Conservation (phyloP, 2,888 invertebrate genomes). For the Seira sanloemensis region DNA sequence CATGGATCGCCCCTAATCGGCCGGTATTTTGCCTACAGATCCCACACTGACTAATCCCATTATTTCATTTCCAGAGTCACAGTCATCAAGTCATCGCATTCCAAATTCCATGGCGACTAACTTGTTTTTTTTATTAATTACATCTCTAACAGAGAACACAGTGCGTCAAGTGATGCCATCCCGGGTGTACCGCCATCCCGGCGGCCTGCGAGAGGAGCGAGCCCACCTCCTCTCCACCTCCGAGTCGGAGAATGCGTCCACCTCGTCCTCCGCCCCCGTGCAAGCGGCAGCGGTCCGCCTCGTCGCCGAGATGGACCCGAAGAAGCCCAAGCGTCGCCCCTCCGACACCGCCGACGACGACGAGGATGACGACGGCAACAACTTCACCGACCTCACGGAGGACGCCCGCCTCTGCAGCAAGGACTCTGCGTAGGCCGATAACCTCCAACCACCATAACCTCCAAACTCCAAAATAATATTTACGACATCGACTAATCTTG, state of each 20-base stretch:
- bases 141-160: slow-evolving; percentile 60
- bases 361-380: slow-evolving; percentile 59
- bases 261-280: slow-evolving; percentile 65
- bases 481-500: too few relatives aligned
- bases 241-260: slow-evolving; percentile 60
- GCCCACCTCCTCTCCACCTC: slow-evolving; percentile 71
- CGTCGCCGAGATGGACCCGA: slow-evolving; percentile 69
- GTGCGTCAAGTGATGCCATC: slow-evolving; percentile 71
- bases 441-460: background rate
- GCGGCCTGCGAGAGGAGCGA: slow-evolving; percentile 71
- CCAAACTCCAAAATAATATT: too few relatives aligned
- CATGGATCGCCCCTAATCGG: too few relatives aligned
- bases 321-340: slow-evolving; percentile 25
- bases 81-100: too few relatives aligned
- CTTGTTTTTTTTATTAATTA: slow-evolving; percentile 1
- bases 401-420: slow-evolving; percentile 58
- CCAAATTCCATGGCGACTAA: too few relatives aligned
- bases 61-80: too few relatives aligned
- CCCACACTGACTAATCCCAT: too few relatives aligned
- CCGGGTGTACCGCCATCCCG: slow-evolving; percentile 72
- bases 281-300: slow-evolving; percentile 70
- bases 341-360: slow-evolving; percentile 48
- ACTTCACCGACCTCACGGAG: slow-evolving; percentile 70
- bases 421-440: slow-evolving; percentile 19
- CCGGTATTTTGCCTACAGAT: too few relatives aligned